Evolutionary conservation across 2,888 invertebrate species (phyloP).

Genomic region (Ennomos fuscantarius): DNA sequence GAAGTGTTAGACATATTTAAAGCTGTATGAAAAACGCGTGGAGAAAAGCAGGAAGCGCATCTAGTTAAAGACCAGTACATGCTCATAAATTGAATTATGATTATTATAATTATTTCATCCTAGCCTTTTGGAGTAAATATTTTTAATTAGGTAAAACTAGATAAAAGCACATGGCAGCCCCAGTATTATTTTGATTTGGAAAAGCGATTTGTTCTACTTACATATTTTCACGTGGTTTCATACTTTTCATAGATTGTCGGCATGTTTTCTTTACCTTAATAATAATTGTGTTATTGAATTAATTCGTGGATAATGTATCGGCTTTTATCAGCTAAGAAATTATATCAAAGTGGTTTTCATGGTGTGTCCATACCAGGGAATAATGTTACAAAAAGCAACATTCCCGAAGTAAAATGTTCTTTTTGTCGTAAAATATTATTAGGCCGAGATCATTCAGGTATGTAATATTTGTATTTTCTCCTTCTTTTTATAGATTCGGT

Average conservation of each 20-base stretch:
- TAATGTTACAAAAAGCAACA: constrained; percentile 51
- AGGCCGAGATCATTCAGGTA: constrained; percentile 67
- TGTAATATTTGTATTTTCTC: constrained; percentile 5
- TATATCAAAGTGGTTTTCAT: constrained; percentile 72
- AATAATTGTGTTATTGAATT: constrained; percentile 49
- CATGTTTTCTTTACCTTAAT: constrained; percentile 54
- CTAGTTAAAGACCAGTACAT: background rate
- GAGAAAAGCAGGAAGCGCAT: no score
- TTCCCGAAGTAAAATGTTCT: constrained; percentile 72
- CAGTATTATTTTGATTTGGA: constrained; percentile 12
- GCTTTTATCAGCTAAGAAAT: constrained; percentile 68
- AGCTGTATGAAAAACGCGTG: no score
- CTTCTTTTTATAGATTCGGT: background rate
- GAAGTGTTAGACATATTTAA: no score
- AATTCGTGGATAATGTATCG: constrained; percentile 72
- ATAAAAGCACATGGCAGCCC: background rate
- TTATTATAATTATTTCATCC: no score
- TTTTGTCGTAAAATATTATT: constrained; percentile 74
- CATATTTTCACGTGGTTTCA: constrained; percentile 74
- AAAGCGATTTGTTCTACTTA: constrained; percentile 33
- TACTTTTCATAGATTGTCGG: constrained; percentile 59
- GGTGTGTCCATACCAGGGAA: constrained; percentile 57
- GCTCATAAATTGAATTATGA: no score
- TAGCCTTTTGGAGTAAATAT: no score
- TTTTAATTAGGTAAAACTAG: no score